Conservation (phyloP, 2,113 vertebrate species). For the Malurus cyaneus region DNA sequence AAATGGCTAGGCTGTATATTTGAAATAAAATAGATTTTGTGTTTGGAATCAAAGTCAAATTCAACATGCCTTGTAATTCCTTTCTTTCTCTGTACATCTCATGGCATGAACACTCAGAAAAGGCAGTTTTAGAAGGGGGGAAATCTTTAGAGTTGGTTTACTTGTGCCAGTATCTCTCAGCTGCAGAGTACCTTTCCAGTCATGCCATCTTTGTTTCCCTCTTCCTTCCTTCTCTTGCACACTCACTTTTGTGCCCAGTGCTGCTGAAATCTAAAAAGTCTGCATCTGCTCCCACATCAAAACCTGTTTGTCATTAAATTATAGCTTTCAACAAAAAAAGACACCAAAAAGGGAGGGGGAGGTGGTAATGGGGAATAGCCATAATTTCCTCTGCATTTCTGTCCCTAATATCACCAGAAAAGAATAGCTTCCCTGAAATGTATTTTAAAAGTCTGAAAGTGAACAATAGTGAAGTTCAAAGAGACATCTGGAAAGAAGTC, state of each 20-base stretch:
- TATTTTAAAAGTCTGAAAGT: not conserved
- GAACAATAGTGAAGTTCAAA: not conserved
- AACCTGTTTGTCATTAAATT: not conserved
- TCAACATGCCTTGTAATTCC: not conserved
- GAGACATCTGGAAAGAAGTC: not conserved
- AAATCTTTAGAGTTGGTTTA: not conserved
- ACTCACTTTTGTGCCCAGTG: not conserved
- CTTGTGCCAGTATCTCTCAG: not conserved
- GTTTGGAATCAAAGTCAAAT: not conserved
- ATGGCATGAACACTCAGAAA: not conserved
- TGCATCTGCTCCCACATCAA: not conserved
- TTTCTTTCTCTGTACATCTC: not conserved
- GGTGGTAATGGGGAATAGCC: not conserved
- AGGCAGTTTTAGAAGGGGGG: not conserved
- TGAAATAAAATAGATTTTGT: not conserved
- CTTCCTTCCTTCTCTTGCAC: not conserved
- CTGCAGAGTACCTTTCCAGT: not conserved
- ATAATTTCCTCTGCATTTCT: not conserved
- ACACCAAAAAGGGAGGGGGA: accelerated
- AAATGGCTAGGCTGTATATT: not conserved
- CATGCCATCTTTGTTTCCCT: not conserved
- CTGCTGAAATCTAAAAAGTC: not conserved
- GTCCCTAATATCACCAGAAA: not conserved
- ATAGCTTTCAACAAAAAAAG: not conserved
- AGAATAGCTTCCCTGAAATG: not conserved